These are phyloP conservation scores for Phenganax subtilis DNA, from an alignment of 92 coral and sea anemone genomes.

Conservation along the genomic window DNA sequence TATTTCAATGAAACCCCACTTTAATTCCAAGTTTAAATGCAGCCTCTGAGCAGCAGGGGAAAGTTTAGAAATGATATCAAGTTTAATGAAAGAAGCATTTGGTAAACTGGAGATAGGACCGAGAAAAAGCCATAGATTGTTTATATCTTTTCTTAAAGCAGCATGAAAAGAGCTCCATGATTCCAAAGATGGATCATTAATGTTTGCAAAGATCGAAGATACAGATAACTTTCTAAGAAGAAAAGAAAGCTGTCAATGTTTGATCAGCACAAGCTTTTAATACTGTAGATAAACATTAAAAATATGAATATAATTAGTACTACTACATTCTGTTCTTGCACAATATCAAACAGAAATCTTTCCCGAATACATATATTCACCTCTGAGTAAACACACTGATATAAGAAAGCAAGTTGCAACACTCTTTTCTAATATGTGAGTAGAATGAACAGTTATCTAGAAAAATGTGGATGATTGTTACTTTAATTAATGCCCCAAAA, in stretches of 20 bases:
- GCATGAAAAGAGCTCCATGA: slow-evolving; percentile 48
- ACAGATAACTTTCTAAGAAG: slow-evolving; percentile 36
- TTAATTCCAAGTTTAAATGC: slow-evolving; percentile 79
- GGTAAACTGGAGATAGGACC: slow-evolving; percentile 70
- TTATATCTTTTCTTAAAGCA: slow-evolving; percentile 58
- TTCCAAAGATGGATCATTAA: slow-evolving; percentile 42
- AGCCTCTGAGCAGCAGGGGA: slow-evolving; percentile 67
- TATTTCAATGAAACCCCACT: slow-evolving; percentile 69
- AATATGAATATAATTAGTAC: no score
- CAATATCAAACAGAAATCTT: no score
- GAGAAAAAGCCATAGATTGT: slow-evolving; percentile 58
- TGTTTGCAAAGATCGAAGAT: not conserved
- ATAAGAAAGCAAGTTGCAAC: slow-evolving; percentile 65
- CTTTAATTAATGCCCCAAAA: not conserved
- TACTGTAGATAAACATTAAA: no score
- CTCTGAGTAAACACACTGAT: slow-evolving; percentile 57
- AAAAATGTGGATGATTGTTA: not conserved
- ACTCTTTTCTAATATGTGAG: slow-evolving; percentile 62
- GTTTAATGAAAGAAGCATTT: slow-evolving; percentile 51
- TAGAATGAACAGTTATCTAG: slow-evolving; percentile 39
- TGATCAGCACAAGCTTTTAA: not conserved
- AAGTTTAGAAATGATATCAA: slow-evolving; percentile 46
- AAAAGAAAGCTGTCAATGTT: not conserved
- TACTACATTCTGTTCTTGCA: no score
- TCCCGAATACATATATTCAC: slow-evolving; percentile 29